Base-by-base conservation (phyloP, 2,888 invertebrate species). In the Dynastes grantii region DNA sequence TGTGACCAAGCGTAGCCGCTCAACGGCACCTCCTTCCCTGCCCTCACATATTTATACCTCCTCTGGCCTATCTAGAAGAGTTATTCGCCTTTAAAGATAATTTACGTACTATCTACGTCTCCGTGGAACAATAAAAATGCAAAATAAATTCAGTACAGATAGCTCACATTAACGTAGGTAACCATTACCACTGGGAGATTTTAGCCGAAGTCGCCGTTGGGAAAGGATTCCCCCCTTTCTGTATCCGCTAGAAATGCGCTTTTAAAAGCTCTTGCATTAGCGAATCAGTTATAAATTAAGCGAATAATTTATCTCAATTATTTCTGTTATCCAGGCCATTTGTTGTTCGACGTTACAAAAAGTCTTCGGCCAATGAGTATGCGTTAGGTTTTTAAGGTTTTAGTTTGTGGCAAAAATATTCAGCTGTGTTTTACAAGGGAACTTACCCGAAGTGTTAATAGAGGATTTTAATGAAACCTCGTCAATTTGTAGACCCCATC, bases 281-380 rank as follows among this genome's bases (percentile, higher is more conserved):
- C 73, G 73, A 58, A 58, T 73, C 58, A 37, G 73, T 58, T 58
- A 73, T 73, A 73, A 73, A 73, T 73, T 73, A 73, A 73, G 51
- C 58, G 55, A 73, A 73, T 58, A 55, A 73, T 73, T 73, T 73
- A 73, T 73, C 73, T 73, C 73, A 73, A 73, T 73, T 73, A 73
- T 73, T 71, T 40, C 73, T 16, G 40, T 73, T 73, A 73, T 73
- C 73, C 73, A 16, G 58, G 22, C 58, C 73, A 73, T 73, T 73
- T 73, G 73, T 73, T 58, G 58, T 40, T 22, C 27, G 45, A 45
- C 45, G 9, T 11, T 45, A 8, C 9, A 8, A 45, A 8, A 8
- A 8, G 11, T 45, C 45, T 45, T 45, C 11, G 45, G 45, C 8
- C 45, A 8, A 45, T 11, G 45, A 8, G 45, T 45, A 11, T 8